Conservation (phyloP, 2,888 invertebrate genomes). For the Conchocele bisecta region DNA sequence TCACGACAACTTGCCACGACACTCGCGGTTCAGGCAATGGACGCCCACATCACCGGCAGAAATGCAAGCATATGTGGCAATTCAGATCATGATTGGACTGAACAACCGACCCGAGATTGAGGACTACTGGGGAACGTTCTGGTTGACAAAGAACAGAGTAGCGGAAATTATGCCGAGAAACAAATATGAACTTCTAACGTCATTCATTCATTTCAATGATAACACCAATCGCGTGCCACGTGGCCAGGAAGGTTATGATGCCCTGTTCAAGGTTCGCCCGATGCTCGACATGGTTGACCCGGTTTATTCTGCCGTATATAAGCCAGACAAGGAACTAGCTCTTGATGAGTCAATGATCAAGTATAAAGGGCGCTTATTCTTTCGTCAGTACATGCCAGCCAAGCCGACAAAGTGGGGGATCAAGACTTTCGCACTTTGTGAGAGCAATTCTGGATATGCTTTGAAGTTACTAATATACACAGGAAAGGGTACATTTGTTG, state of each 20-base stretch:
- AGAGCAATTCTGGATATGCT: not conserved
- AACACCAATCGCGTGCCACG: slow-evolving; percentile 1
- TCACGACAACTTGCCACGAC: not conserved
- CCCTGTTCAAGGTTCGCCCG: slow-evolving; percentile 27
- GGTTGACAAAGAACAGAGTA: slow-evolving; percentile 15
- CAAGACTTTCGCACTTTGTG: too few relatives aligned
- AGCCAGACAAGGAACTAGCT: slow-evolving; percentile 18
- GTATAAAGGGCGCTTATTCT: too few relatives aligned
- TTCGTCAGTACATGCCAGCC: too few relatives aligned
- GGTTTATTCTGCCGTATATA: not conserved
- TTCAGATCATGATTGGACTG: slow-evolving; percentile 25
- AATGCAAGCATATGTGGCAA: slow-evolving; percentile 20
- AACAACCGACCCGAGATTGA: slow-evolving; percentile 14
- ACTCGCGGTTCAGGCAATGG: slow-evolving; percentile 1
- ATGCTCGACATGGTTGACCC: slow-evolving; percentile 14
- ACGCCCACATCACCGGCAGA: not conserved
- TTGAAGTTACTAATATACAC: not conserved
- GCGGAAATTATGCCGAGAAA: slow-evolving; percentile 20
- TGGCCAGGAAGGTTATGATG: slow-evolving; percentile 24
- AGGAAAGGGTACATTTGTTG: not conserved
- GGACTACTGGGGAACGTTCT: slow-evolving; percentile 21
- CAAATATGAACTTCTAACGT: slow-evolving; percentile 1
- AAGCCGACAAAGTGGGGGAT: too few relatives aligned
- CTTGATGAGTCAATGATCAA: too few relatives aligned
- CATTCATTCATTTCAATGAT: slow-evolving; percentile 33